Percentiles rank a stretch among this genome's conserved stretches.
These are phyloP conservation scores for Arenaria interpres DNA, from an alignment of 2,113 vertebrate species.

Conservation along the genomic window DNA sequence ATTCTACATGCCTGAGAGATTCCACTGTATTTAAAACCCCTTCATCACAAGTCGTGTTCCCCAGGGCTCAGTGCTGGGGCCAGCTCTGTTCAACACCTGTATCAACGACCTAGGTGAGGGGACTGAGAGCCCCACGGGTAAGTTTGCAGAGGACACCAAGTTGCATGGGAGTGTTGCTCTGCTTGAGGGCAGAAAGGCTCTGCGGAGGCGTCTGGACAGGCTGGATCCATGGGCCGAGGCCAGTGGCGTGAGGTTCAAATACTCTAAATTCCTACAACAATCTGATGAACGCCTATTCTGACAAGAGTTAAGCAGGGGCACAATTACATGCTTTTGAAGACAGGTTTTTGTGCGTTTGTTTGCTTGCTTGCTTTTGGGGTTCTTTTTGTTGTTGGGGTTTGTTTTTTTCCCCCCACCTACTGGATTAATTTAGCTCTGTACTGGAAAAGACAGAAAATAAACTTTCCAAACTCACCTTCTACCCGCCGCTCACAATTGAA, in stretches of 20 bases:
- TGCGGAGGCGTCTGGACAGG: not conserved
- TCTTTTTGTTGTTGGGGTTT: not conserved
- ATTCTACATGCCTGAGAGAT: not conserved
- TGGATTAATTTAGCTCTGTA: not conserved
- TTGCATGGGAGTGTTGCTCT: not conserved
- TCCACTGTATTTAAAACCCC: not conserved
- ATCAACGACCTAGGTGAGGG: not conserved
- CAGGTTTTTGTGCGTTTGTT: rapidly evolving
- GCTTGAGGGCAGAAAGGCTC: not conserved
- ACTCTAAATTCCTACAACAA: not conserved
- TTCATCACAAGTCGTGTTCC: not conserved
- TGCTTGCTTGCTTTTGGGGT: not conserved
- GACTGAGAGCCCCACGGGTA: rapidly evolving
- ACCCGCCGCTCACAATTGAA: not conserved
- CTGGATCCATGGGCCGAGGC: rapidly evolving
- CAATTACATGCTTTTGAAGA: not conserved
- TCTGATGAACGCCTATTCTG: not conserved
- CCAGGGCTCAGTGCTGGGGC: not conserved
- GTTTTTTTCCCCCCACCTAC: no score
- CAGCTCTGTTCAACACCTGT: not conserved
- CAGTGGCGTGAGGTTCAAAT: not conserved
- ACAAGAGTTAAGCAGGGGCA: not conserved
- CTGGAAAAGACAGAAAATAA: not conserved
- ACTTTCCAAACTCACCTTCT: not conserved
- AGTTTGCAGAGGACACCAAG: not conserved